A percentile compares a stretch with the other conserved stretches of the same genome.
phyloP scores from a whole-genome alignment of 2,113 vertebrate genomes.

The Chlorocebus sabaeus region DNA sequence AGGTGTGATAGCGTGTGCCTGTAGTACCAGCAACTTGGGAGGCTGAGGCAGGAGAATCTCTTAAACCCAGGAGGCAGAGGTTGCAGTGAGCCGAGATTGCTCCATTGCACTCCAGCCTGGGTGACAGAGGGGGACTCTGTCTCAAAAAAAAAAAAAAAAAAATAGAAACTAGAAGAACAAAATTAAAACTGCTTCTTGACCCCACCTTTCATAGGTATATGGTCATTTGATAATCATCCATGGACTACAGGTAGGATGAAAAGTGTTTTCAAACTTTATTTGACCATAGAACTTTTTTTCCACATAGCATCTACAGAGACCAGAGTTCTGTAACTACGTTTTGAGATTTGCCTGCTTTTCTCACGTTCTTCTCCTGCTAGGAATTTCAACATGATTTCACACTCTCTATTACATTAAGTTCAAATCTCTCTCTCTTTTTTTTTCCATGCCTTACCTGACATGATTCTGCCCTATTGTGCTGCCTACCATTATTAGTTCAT shows the following conservation, averaged over 20 bases:
- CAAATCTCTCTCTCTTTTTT: background rate
- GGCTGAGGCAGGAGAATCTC: no score
- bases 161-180: background rate
- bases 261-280: background rate
- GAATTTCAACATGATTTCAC: background rate
- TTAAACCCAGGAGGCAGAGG: no score
- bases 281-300: background rate
- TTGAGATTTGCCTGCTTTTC: background rate
- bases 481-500: no score
- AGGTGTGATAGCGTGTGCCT: no score
- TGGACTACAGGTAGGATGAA: background rate
- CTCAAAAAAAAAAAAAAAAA: background rate
- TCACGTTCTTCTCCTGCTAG: background rate
- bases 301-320: background rate
- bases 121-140: no score
- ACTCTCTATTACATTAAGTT: background rate
- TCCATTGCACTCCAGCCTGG: no score
- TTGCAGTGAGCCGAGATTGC: no score
- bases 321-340: background rate
- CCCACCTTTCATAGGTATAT: background rate
- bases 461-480: background rate
- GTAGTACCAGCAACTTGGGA: no score
- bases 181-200: background rate
- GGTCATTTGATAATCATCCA: background rate
- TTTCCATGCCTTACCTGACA: background rate